Evolutionary conservation across 1,140 invertebrate species (phyloP).

Genomic region (Ephestia elutella): DNA sequence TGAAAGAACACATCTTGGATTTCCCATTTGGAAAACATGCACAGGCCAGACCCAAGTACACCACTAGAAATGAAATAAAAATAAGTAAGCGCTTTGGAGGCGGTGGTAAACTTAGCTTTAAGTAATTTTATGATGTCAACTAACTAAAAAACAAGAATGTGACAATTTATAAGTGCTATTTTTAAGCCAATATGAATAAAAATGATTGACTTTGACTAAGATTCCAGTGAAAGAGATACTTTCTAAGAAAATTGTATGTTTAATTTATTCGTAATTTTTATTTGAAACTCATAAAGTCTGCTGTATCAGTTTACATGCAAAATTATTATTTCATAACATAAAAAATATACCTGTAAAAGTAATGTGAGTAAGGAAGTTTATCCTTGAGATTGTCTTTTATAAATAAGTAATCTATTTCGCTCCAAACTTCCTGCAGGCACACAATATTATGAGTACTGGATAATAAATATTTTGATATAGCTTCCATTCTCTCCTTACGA

Average conservation of each 20-base stretch:
- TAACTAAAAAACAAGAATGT: too few species aligned
- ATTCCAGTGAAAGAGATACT: too few species aligned
- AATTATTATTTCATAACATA: too few species aligned
- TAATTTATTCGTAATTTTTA: too few species aligned
- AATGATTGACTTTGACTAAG: too few species aligned
- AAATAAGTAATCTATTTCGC: slow-evolving; percentile 82
- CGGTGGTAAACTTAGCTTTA: neutral
- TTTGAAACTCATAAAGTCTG: too few species aligned
- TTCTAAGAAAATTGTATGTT: too few species aligned
- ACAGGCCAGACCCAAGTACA: slow-evolving; percentile 92
- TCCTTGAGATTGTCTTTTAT: slow-evolving; percentile 78
- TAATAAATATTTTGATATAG: slow-evolving; percentile 84
- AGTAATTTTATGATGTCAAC: neutral
- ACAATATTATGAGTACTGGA: slow-evolving; percentile 88
- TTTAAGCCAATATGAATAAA: too few species aligned
- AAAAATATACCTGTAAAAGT: slow-evolving; percentile 88
- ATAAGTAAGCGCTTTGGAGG: slow-evolving; percentile 17
- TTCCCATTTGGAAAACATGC: slow-evolving; percentile 90
- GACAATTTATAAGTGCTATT: too few species aligned
- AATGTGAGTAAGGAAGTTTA: slow-evolving; percentile 89
- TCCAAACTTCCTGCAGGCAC: slow-evolving; percentile 95
- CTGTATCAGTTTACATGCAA: too few species aligned
- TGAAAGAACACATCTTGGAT: slow-evolving; percentile 93
- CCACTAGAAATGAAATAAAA: slow-evolving; percentile 77
- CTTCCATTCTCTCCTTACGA: slow-evolving; percentile 82